These are phyloP conservation scores for Tachysurus fulvidraco DNA, from an alignment of 2,113 vertebrate species.

Conservation along the genomic window DNA sequence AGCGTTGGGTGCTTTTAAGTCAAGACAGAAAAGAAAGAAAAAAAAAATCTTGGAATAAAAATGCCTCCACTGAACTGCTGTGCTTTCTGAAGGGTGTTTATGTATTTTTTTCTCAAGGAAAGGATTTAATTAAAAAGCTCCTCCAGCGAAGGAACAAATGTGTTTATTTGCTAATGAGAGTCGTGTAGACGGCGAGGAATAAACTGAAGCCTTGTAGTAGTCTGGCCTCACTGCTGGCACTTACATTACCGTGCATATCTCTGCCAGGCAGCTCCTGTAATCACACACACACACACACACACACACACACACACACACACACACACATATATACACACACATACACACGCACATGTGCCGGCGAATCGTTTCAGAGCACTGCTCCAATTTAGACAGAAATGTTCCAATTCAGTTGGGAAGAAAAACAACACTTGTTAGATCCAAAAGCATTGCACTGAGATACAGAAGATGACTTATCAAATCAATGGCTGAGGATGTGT, in stretches of 20 bases:
- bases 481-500: neutral
- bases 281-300: slow-evolving; percentile 20
- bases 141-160: slow-evolving; percentile 45
- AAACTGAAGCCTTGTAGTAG: slow-evolving; percentile 52
- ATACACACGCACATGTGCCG: neutral
- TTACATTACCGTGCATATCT: slow-evolving; percentile 41
- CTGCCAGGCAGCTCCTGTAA: slow-evolving; percentile 37
- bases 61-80: neutral
- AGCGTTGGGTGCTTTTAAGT: slow-evolving; percentile 8
- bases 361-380: neutral
- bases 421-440: slow-evolving; percentile 29
- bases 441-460: slow-evolving; percentile 7
- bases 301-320: neutral
- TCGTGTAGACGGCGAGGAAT: slow-evolving; percentile 35
- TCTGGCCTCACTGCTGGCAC: slow-evolving; percentile 45
- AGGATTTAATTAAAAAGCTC: slow-evolving; percentile 47
- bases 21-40: neutral
- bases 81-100: neutral
- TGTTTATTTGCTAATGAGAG: slow-evolving; percentile 60
- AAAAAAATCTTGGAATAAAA: neutral
- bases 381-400: slow-evolving; percentile 28
- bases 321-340: neutral
- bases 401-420: slow-evolving; percentile 38
- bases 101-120: slow-evolving; percentile 6
- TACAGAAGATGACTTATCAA: slow-evolving; percentile 19